Conservation (phyloP, 2,888 invertebrate genomes). For the Lottia gigantea region DNA sequence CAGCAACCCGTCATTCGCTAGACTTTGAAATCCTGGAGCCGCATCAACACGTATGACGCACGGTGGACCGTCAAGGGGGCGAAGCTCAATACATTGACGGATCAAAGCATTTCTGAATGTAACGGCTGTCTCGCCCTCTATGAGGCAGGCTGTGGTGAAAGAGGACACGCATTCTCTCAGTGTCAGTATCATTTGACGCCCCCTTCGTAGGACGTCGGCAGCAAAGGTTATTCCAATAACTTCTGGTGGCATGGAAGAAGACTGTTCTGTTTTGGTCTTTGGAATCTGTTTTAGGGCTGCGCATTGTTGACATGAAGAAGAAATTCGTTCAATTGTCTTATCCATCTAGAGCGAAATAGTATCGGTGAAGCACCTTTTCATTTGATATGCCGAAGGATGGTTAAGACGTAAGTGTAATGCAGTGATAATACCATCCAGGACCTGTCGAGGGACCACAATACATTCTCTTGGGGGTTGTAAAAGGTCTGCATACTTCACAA, state of each 20-base stretch:
- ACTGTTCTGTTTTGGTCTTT: not conserved
- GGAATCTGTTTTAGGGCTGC: constrained; percentile 13
- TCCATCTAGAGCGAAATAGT: constrained; percentile 26
- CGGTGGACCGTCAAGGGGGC: constrained; percentile 34
- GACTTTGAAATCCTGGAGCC: constrained; percentile 29
- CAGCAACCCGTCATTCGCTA: constrained; percentile 15
- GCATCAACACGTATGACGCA: constrained; percentile 35
- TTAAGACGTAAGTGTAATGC: constrained; percentile 28
- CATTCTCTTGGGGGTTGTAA: constrained; percentile 15
- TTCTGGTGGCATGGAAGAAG: constrained; percentile 5
- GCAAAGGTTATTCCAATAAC: constrained; percentile 13
- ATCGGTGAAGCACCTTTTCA: constrained; percentile 21
- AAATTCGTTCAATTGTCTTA: not conserved
- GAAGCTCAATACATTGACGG: constrained; percentile 25
- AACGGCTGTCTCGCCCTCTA: constrained; percentile 26
- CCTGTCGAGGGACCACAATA: constrained; percentile 23
- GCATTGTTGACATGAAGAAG: constrained; percentile 20
- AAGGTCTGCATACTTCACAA: constrained; percentile 19
- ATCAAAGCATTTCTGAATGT: constrained; percentile 28
- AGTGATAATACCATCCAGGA: constrained; percentile 23
- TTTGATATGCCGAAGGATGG: constrained; percentile 24
- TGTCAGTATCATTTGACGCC: constrained; percentile 31
- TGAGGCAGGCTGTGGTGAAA: constrained; percentile 26
- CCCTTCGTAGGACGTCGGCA: constrained; percentile 33
- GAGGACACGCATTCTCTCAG: constrained; percentile 34